phyloP scores from a whole-genome alignment of 2,888 invertebrate species.

The Epicampocera succincta region DNA sequence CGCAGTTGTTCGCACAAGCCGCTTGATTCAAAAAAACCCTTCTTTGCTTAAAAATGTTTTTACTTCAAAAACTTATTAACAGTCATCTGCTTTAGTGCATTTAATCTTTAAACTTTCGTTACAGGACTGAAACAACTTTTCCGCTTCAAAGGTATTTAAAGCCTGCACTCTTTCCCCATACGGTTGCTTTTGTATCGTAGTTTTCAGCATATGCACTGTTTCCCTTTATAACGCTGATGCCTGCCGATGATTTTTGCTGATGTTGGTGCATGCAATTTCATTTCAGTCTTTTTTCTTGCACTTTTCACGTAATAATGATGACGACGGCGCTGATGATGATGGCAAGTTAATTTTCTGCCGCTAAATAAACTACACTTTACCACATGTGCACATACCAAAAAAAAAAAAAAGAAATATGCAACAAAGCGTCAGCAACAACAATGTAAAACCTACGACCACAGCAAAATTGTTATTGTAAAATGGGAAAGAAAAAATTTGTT shows the following conservation, averaged over 20 bases:
- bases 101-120: neutral
- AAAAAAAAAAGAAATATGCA: too few species aligned
- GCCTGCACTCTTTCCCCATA: slow-evolving; percentile 3
- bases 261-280: slow-evolving; percentile 9
- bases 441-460: slow-evolving; percentile 26
- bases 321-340: slow-evolving; percentile 56
- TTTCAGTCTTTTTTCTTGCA: neutral
- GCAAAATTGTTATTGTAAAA: slow-evolving; percentile 34
- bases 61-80: neutral
- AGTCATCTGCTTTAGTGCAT: neutral
- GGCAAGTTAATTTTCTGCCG: slow-evolving; percentile 78
- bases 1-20: too few species aligned
- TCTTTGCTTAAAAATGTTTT: too few species aligned
- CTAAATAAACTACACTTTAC: slow-evolving; percentile 79
- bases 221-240: slow-evolving; percentile 29
- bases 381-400: slow-evolving; percentile 71
- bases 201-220: slow-evolving; percentile 25
- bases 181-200: slow-evolving; percentile 10
- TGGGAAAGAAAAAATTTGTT: slow-evolving; percentile 13
- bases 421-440: slow-evolving; percentile 37
- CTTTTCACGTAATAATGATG: slow-evolving; percentile 8
- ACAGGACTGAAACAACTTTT: slow-evolving; percentile 11
- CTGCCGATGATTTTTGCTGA: slow-evolving; percentile 13
- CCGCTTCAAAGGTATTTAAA: slow-evolving; percentile 36
- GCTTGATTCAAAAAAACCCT: too few species aligned